Conservation (phyloP, 1,140 invertebrate species). For the Trichoplusia ni region DNA sequence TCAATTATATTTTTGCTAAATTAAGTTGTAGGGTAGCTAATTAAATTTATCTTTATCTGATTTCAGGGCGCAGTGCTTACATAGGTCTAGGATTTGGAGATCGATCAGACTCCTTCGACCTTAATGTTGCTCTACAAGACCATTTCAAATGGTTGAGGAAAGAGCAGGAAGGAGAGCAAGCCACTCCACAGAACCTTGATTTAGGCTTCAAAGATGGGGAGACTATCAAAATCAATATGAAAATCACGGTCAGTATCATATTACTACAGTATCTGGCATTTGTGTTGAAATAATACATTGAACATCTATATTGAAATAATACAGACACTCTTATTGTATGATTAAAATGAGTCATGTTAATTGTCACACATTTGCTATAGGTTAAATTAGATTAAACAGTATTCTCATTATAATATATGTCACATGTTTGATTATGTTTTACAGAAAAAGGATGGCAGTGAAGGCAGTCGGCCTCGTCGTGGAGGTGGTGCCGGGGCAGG, state of each 20-base stretch:
- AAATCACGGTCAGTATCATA: slow-evolving; percentile 92
- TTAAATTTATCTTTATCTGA: background rate
- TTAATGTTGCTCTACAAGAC: slow-evolving; percentile 99
- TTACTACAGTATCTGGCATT: background rate
- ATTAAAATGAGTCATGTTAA: too few species aligned
- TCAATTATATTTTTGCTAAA: background rate
- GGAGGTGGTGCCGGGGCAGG: slow-evolving; percentile 82
- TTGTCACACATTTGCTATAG: too few species aligned
- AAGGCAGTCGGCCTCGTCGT: slow-evolving; percentile 83
- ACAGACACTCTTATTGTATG: too few species aligned
- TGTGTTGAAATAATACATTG: background rate
- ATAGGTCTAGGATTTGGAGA: slow-evolving; percentile 99
- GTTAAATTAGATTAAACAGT: too few species aligned
- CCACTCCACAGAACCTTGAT: slow-evolving; percentile 92
- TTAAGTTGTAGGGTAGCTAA: background rate
- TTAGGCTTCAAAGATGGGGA: slow-evolving; percentile 99
- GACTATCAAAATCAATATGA: slow-evolving; percentile 99
- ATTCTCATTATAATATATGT: background rate
- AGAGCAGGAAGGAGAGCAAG: slow-evolving; percentile 92
- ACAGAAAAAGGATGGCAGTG: slow-evolving; percentile 94
- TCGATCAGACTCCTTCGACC: slow-evolving; percentile 98
- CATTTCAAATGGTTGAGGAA: slow-evolving; percentile 99
- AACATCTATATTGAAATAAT: background rate
- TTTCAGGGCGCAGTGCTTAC: slow-evolving; percentile 94
- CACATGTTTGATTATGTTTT: slow-evolving; percentile 43